These are phyloP conservation scores for Onychorhynchus coronatus DNA, from an alignment of 2,113 vertebrate species.

Conservation along the genomic window DNA sequence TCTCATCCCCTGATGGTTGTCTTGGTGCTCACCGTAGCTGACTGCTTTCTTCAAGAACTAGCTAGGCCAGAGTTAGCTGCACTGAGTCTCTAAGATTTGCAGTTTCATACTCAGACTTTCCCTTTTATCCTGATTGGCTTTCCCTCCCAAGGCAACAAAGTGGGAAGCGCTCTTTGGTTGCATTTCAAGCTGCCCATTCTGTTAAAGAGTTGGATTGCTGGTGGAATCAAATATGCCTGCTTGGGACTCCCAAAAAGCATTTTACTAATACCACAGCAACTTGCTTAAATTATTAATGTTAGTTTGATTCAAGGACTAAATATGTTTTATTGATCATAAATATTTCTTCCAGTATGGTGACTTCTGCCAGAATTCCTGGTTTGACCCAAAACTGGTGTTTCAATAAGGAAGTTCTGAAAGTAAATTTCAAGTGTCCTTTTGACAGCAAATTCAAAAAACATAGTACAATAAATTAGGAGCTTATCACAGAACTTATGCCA, in stretches of 20 bases:
- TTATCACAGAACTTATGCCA: background rate
- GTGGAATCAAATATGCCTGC: background rate
- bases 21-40: background rate
- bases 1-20: background rate
- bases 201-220: background rate
- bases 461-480: background rate
- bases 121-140: background rate
- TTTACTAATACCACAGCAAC: background rate
- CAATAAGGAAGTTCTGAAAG: background rate
- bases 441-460: background rate
- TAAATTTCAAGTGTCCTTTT: background rate
- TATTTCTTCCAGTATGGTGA: background rate
- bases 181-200: background rate
- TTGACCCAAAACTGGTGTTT: background rate
- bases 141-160: background rate
- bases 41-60: background rate
- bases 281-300: background rate
- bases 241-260: background rate
- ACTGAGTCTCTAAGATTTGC: background rate
- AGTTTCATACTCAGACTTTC: background rate
- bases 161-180: background rate
- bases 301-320: background rate
- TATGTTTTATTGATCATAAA: background rate
- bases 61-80: background rate
- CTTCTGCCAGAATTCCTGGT: background rate